Percentiles rank a stretch among this genome's conserved stretches.
Evolutionary conservation across 2,113 vertebrate species (phyloP).

Genomic region (Mola mola): DNA sequence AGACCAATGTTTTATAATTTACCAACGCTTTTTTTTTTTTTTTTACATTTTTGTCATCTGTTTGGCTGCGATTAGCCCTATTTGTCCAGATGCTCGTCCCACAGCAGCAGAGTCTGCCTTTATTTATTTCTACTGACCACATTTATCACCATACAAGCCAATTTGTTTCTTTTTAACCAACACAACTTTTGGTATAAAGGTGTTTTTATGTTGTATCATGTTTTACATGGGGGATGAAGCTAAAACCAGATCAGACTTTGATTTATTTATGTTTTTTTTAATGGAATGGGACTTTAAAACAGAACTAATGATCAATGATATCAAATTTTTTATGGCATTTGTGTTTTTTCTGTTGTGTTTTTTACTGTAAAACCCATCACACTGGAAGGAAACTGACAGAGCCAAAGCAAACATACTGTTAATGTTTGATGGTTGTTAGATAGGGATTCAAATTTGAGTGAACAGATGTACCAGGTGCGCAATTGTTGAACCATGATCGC

Average conservation of each 20-base stretch:
- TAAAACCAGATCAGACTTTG: constrained; percentile 29
- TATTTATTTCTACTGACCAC: constrained; percentile 62
- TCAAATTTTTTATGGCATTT: background rate
- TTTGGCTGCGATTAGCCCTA: background rate
- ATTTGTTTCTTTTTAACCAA: background rate
- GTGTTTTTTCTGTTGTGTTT: constrained; percentile 38
- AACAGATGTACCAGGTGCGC: constrained; percentile 34
- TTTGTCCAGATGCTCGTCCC: constrained; percentile 6
- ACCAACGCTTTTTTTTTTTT: too few species aligned
- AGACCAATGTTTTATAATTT: background rate
- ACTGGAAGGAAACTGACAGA: constrained; percentile 76
- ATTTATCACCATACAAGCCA: constrained; percentile 28
- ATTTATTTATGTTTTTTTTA: constrained; percentile 24
- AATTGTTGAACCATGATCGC: constrained; percentile 49
- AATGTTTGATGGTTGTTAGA: constrained; percentile 48
- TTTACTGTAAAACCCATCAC: constrained; percentile 77
- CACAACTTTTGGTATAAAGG: background rate
- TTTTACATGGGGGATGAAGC: constrained; percentile 1
- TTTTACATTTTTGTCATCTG: background rate
- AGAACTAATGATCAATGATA: too few species aligned
- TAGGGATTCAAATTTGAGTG: constrained; percentile 39
- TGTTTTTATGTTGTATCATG: background rate
- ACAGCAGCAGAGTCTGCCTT: constrained; percentile 45
- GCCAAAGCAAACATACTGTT: constrained; percentile 71
- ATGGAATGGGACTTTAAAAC: constrained; percentile 39